Evolutionary conservation across 1,140 invertebrate genomes (phyloP).

Genomic region (Anoplolepis gracilipes): DNA sequence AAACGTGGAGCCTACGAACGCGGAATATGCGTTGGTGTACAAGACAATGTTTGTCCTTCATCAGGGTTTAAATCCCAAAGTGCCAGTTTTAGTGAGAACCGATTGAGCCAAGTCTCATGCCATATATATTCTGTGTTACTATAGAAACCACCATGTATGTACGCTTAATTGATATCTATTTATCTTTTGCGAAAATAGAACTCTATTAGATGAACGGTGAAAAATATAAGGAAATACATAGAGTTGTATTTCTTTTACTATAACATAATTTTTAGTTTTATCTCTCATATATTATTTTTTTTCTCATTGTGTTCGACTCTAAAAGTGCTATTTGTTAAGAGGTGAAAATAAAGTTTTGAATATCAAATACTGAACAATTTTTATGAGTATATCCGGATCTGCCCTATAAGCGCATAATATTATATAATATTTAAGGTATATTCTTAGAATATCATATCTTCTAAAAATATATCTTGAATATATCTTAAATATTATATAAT

Average conservation of each 20-base stretch:
- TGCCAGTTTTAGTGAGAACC: conserved; percentile 75
- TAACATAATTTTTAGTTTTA: conserved; percentile 6
- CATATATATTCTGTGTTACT: conserved; percentile 44
- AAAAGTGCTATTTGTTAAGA: background rate
- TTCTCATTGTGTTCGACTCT: no score
- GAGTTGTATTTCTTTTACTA: background rate
- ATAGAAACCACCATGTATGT: conserved; percentile 56
- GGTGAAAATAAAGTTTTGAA: conserved; percentile 18
- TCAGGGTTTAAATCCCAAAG: conserved; percentile 78
- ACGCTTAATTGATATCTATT: background rate
- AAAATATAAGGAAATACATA: background rate
- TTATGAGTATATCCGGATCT: background rate
- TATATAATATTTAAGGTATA: no score
- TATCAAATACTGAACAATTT: background rate
- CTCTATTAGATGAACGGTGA: background rate
- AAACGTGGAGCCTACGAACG: conserved; percentile 59
- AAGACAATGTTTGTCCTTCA: conserved; percentile 78
- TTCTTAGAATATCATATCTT: no score
- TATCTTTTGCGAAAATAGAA: no score
- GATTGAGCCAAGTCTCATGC: conserved; percentile 59
- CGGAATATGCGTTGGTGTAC: conserved; percentile 74
- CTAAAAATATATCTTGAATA: no score
- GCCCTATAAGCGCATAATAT: no score
- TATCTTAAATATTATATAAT: no score
- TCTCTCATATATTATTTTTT: no score